Evolutionary conservation across 2,888 invertebrate genomes (phyloP), one percentile per base, ranked within the genome.

Genomic region (Sminthurides aquaticus): DNA sequence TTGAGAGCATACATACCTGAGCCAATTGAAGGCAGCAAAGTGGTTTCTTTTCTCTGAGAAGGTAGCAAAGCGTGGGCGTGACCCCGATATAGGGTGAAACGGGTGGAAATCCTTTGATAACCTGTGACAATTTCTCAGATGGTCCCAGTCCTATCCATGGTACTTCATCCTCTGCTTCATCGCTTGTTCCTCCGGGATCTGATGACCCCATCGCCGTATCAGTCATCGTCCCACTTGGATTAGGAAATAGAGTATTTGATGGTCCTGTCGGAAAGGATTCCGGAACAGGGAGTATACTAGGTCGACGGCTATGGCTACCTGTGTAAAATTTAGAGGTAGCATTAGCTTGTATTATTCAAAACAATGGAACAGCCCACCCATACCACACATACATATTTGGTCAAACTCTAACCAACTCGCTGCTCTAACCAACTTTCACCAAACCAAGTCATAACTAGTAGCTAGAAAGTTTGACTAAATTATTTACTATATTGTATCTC

Each of bases 1-100:
- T 34, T 34, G 8, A 34, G 15, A 15, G 15, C 8, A 34, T 15
- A 34, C 8, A 34, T 49, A 87, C 87, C 84, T 92, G 90, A 59
- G 93, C 91, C 73, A 98, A 82, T 79, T 96, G 91, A 73, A 97
- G 85, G 78, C 98, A 98, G 80, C 98, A 98, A 3, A 94, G 83
- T 1, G 91, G 91, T 77, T 96, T 92, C 82, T 95, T 96, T 79
- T 95, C 93, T 79, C 92, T 92, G 76, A 96, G 84, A 77, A 98
- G 85, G 79, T 96, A 96, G 79, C 97, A 98, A 54, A 97, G 83
- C 2, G 96, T 97, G n/a, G 96, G 95, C 78, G 94, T 95, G 60
- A 97, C 96, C 71, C 97, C 97, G 76, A 98, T 94, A 81, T 96
- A 98, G 3, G 97, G 96, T 49, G 95, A 93, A 2, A 97, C 94